Percentiles rank a stretch among this genome's conserved stretches.
phyloP scores from a whole-genome alignment of 1,140 invertebrate species.

The Pogonomyrmex barbatus region DNA sequence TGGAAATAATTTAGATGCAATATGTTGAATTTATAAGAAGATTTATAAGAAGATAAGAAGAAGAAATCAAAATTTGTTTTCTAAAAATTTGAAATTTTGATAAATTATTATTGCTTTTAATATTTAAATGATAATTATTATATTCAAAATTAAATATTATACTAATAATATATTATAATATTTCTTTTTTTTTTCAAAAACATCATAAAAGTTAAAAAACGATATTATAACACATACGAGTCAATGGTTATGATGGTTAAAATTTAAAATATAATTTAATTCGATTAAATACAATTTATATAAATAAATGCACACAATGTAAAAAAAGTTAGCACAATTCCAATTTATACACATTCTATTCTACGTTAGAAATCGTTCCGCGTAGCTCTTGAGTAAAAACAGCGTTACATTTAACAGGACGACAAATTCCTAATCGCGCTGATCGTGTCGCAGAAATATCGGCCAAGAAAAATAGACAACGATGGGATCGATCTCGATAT shows the following conservation, averaged over 20 bases:
- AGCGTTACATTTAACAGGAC: not conserved
- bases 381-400: not conserved
- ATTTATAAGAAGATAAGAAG: no score
- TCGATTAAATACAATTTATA: not conserved
- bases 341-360: not conserved
- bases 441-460: not conserved
- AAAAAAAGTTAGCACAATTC: not conserved
- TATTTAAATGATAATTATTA: constrained; percentile 12
- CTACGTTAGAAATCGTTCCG: not conserved
- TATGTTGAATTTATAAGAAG: not conserved
- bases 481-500: not conserved
- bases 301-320: not conserved
- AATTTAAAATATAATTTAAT: not conserved
- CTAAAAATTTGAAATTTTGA: not conserved
- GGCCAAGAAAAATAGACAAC: constrained; percentile 43
- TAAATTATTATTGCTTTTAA: not conserved
- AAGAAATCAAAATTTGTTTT: not conserved
- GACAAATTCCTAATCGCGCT: constrained; percentile 19
- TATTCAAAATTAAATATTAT: not conserved
- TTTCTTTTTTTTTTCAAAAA: not conserved
- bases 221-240: not conserved
- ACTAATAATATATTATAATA: not conserved
- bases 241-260: not conserved
- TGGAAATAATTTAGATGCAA: not conserved
- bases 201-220: not conserved